phyloP scores from a whole-genome alignment of 1,140 invertebrate genomes.

The Drosophila sproati region DNA sequence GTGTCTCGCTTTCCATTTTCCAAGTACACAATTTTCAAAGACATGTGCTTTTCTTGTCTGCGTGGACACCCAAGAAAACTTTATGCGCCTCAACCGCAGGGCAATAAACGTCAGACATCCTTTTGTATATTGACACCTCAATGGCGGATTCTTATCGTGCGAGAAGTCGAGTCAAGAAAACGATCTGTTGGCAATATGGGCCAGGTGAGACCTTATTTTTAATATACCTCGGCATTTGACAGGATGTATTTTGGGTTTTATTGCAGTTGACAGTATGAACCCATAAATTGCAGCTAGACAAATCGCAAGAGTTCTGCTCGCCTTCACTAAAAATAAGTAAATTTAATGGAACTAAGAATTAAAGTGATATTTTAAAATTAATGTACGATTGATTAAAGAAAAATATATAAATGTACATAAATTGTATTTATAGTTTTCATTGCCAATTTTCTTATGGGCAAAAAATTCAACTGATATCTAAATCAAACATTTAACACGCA shows the following conservation, averaged over 20 bases:
- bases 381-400: too few relatives aligned
- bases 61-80: slow-evolving; percentile 43
- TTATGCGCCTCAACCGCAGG: slow-evolving; percentile 57
- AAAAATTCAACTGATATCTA: slow-evolving; percentile 79
- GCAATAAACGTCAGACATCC: slow-evolving; percentile 78
- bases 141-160: slow-evolving; percentile 51
- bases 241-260: slow-evolving; percentile 64
- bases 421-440: too few relatives aligned
- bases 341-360: too few relatives aligned
- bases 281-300: slow-evolving; percentile 15
- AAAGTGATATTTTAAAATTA: too few relatives aligned
- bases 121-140: slow-evolving; percentile 78
- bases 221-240: slow-evolving; percentile 36
- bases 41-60: slow-evolving; percentile 24
- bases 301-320: slow-evolving; percentile 50
- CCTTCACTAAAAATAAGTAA: too few relatives aligned
- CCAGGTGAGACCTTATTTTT: slow-evolving; percentile 9
- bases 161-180: slow-evolving; percentile 14
- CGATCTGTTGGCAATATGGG: background rate
- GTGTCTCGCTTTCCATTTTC: slow-evolving; percentile 40
- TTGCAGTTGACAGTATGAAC: slow-evolving; percentile 29
- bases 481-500: slow-evolving; percentile 69
- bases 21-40: slow-evolving; percentile 56
- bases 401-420: too few relatives aligned
- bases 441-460: slow-evolving; percentile 39